These are phyloP conservation scores for Bradypodion ventrale DNA, from an alignment of 2,797 vertebrate genomes.

Conservation along the genomic window DNA sequence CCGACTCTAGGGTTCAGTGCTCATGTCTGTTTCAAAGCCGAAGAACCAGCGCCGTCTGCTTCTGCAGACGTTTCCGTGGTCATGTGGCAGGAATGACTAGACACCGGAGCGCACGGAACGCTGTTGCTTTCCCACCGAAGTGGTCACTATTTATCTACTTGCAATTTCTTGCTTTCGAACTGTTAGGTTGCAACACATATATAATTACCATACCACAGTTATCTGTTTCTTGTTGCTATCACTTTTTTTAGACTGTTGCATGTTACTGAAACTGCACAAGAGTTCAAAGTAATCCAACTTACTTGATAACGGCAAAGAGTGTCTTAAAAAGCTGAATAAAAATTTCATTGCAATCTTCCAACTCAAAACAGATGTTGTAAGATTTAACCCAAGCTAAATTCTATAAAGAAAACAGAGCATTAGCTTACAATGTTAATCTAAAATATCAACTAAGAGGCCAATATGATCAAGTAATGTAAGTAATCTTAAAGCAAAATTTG, in stretches of 20 bases:
- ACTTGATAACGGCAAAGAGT: conserved; percentile 98
- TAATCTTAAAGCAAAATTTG: neutral
- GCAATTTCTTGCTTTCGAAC: too few species aligned
- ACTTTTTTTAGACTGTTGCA: neutral
- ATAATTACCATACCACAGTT: neutral
- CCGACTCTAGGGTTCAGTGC: too few species aligned
- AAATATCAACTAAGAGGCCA: neutral
- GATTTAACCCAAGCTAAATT: conserved; percentile 99
- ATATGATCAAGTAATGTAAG: neutral
- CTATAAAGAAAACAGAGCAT: conserved; percentile 74
- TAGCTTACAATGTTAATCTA: conserved; percentile 40
- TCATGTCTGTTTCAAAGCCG: too few species aligned
- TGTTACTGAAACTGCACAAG: neutral
- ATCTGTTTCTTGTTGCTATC: neutral
- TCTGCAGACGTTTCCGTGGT: too few species aligned
- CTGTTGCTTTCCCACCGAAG: too few species aligned
- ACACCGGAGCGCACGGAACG: too few species aligned
- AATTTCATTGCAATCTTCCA: conserved; percentile 99
- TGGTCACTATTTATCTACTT: too few species aligned
- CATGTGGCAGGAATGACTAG: too few species aligned
- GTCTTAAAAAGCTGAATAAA: conserved; percentile 99
- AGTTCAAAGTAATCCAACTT: conserved; percentile 64
- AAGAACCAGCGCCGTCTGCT: too few species aligned
- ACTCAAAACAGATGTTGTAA: conserved; percentile 99
- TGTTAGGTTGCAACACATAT: neutral